Conservation (phyloP, 2,797 vertebrate genomes). For the Lithobates pipiens region DNA sequence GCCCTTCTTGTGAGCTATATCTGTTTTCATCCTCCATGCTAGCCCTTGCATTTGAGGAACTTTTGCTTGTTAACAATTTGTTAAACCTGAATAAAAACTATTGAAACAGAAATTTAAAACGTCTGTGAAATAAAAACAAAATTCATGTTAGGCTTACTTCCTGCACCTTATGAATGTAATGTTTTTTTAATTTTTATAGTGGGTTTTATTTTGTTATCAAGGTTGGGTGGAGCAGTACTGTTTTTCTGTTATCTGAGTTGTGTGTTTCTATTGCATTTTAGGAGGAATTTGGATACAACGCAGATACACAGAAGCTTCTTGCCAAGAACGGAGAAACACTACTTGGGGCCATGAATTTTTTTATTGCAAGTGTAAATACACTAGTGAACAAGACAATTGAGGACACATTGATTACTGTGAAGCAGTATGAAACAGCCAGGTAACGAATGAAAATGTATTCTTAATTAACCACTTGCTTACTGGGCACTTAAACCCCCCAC, state of each 20-base stretch:
- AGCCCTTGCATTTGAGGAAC: too few species aligned
- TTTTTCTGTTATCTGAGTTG: neutral
- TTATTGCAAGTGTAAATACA: slow-evolving; percentile 93
- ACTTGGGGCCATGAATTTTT: slow-evolving; percentile 95
- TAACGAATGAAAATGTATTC: slow-evolving; percentile 63
- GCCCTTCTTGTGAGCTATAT: too few species aligned
- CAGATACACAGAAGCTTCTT: slow-evolving; percentile 96
- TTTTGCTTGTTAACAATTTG: too few species aligned
- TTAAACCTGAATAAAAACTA: too few species aligned
- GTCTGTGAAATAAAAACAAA: too few species aligned
- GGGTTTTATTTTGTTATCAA: neutral
- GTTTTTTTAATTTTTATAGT: too few species aligned
- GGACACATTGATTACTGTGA: slow-evolving; percentile 95
- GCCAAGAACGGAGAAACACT: slow-evolving; percentile 98
- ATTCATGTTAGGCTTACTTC: too few species aligned
- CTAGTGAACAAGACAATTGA: slow-evolving; percentile 98
- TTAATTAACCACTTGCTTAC: too few species aligned
- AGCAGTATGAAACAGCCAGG: slow-evolving; percentile 96
- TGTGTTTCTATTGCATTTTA: slow-evolving; percentile 70
- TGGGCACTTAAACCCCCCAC: too few species aligned
- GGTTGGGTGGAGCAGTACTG: neutral
- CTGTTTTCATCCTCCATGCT: too few species aligned
- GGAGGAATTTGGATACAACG: slow-evolving; percentile 99
- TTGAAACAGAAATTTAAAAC: too few species aligned
- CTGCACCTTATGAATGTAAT: too few species aligned